Evolutionary conservation across 2,113 vertebrate genomes (phyloP).

Genomic region (Psammodynastes pulverulentus): DNA sequence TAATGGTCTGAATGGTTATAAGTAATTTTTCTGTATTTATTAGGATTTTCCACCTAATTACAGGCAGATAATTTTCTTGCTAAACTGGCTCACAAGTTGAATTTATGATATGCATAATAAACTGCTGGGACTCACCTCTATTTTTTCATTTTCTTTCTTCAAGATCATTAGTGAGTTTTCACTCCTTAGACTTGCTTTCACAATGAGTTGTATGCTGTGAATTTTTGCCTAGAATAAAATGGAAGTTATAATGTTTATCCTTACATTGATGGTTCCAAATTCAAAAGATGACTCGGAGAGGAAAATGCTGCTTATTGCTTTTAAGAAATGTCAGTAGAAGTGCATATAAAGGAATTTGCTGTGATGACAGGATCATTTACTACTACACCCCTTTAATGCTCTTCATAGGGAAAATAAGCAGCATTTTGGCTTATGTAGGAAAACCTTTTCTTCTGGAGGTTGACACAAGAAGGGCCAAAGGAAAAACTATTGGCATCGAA

Average conservation of each 20-base stretch:
- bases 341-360: background rate
- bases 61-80: background rate
- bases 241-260: background rate
- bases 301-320: background rate
- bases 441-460: background rate
- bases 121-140: slow-evolving; percentile 71
- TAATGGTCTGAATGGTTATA: background rate
- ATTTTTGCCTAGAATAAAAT: slow-evolving; percentile 77
- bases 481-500: background rate
- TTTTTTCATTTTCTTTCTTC: slow-evolving; percentile 67
- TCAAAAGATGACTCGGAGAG: background rate
- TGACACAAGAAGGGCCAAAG: background rate
- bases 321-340: background rate
- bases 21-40: background rate
- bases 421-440: background rate
- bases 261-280: background rate
- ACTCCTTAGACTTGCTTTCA: slow-evolving; percentile 75
- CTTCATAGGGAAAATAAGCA: background rate
- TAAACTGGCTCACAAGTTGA: background rate
- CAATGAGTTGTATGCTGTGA: slow-evolving; percentile 76
- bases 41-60: background rate
- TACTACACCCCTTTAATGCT: background rate
- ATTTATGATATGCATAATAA: background rate
- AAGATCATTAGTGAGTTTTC: slow-evolving; percentile 75
- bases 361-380: background rate